A percentile compares a stretch with the other conserved stretches of the same genome.
phyloP scores from a whole-genome alignment of 2,113 vertebrate genomes.

The Daubentonia madagascariensis region DNA sequence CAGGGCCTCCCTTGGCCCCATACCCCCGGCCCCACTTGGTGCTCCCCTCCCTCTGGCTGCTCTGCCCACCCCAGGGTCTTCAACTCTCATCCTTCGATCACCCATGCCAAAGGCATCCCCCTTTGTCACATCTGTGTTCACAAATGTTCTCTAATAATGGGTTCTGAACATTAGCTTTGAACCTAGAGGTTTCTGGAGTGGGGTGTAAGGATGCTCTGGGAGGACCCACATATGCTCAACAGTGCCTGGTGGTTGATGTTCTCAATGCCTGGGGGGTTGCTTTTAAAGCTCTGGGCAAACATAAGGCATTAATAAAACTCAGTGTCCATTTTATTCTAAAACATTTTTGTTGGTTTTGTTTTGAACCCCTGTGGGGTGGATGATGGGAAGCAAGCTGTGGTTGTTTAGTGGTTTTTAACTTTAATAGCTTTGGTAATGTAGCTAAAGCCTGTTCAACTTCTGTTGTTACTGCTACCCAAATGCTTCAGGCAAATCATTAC shows the following conservation, averaged over 20 bases:
- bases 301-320: background rate
- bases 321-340: background rate
- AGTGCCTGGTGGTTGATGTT: background rate
- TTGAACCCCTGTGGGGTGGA: conserved; percentile 31
- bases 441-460: conserved; percentile 22
- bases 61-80: background rate
- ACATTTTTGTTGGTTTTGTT: conserved; percentile 10
- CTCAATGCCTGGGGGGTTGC: background rate
- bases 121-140: background rate
- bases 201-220: no score
- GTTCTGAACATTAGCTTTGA: background rate
- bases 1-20: background rate
- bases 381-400: conserved; percentile 52
- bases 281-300: background rate
- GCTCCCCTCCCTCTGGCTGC: background rate
- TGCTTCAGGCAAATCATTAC: background rate
- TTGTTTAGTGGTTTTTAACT: conserved; percentile 47
- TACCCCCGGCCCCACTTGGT: background rate
- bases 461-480: background rate
- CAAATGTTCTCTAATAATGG: background rate
- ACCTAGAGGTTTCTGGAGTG: background rate
- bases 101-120: background rate
- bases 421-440: conserved; percentile 46
- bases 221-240: accelerated
- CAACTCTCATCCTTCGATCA: background rate